A percentile compares a stretch with the other conserved stretches of the same genome.
Evolutionary conservation across 2,113 vertebrate species (phyloP).

Genomic region (Cranoglanis bouderius): DNA sequence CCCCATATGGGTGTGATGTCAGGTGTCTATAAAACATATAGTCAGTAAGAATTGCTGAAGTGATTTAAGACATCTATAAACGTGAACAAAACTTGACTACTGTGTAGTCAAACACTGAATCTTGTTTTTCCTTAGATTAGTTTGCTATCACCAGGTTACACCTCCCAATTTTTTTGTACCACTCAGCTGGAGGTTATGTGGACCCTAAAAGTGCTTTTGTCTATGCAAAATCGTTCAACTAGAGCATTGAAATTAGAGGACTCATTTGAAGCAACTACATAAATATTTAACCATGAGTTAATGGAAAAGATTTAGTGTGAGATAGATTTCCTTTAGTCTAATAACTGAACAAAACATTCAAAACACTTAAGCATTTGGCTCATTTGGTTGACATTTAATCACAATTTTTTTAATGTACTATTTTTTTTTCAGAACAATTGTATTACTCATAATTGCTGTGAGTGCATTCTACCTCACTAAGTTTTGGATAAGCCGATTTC

Average conservation of each 20-base stretch:
- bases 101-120: not conserved
- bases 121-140: not conserved
- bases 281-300: not conserved
- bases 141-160: too few relatives aligned
- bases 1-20: not conserved
- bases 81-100: too few relatives aligned
- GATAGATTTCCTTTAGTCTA: not conserved
- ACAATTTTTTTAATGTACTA: not conserved
- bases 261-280: not conserved
- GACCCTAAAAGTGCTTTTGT: too few relatives aligned
- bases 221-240: too few relatives aligned
- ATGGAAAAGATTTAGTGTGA: too few relatives aligned
- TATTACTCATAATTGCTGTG: not conserved
- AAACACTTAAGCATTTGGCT: not conserved
- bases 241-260: not conserved
- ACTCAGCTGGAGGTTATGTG: not conserved
- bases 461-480: not conserved
- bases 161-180: not conserved
- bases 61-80: not conserved
- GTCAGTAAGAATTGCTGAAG: not conserved
- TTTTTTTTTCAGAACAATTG: not conserved
- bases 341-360: not conserved
- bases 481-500: not conserved
- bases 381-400: not conserved
- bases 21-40: not conserved